Base-by-base conservation (phyloP, 64 coral and sea anemone species). In the Dendrophyllia cribrosa region DNA sequence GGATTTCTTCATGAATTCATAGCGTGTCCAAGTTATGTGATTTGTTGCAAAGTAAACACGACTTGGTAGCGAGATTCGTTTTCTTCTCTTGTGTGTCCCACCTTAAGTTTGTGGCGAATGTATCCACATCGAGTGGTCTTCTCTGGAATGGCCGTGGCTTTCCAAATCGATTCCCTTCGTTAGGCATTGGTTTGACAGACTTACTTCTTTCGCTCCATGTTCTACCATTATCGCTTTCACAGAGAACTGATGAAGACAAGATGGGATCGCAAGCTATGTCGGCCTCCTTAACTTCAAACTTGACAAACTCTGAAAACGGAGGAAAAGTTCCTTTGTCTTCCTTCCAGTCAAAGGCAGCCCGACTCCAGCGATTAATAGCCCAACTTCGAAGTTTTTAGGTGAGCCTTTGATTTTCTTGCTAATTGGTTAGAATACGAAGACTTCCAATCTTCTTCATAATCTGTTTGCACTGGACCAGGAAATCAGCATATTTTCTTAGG, bases 261-360 rank as follows among this genome's bases (percentile, higher is more conserved):
- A 95, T 56, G 7, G 88, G 88, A 16, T 95, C 66, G 63, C 93
- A 95, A 13, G 74, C 93, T 11, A 91, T 95, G 49, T 87, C 75
- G 9, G 82, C 59, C 21, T 89, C 82, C 5, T 62, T 87, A 0
- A 77, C 73, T 9, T 87, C 6, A 44, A 95, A 95, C 47, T 90
- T 68, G 3, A 86, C 79, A 63, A 95, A 95, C 19, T 76, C 70
- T 15, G 34, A 83, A 46, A 89, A 95, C 17, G 89, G 75, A 17
- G 94, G 88, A 68, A 93, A 96, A 4, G 47, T 79, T 56, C 20
- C 66, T 1, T 93, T 90, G 0, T 84, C 67, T 25, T 69, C 15
- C 59, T 92, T 91, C 53, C 34, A 79, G 2, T 89, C 43, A 77
- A 85, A 77, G 15, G 83, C 89, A 74, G n/a, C 24, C 3, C 89